Conservation (phyloP, 2,888 invertebrate genomes). For the Athetis lepigone region DNA sequence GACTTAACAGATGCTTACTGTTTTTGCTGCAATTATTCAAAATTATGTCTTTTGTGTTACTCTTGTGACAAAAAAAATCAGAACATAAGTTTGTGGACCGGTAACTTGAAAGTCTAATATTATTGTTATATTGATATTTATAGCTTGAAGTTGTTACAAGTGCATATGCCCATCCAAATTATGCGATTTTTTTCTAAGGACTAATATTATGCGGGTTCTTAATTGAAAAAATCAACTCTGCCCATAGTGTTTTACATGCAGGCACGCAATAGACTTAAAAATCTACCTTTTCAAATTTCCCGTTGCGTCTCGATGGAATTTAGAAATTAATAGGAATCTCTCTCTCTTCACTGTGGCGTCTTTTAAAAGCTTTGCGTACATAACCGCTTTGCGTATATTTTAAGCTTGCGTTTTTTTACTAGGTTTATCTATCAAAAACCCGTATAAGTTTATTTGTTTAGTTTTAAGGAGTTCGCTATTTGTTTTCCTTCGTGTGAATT, state of each 20-base stretch:
- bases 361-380: neutral
- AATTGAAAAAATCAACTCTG: neutral
- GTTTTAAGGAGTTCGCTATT: too few relatives aligned
- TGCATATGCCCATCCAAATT: constrained; percentile 15
- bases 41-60: too few relatives aligned
- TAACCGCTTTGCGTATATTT: constrained; percentile 1
- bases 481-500: too few relatives aligned
- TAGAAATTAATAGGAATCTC: neutral
- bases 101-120: constrained; percentile 3
- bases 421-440: too few relatives aligned
- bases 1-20: too few relatives aligned
- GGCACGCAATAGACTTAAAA: neutral
- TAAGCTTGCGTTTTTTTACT: neutral
- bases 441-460: too few relatives aligned
- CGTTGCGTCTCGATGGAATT: neutral
- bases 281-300: neutral
- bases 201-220: constrained; percentile 21
- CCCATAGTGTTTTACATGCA: neutral
- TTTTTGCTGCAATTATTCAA: too few relatives aligned
- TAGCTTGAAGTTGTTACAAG: neutral
- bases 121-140: neutral
- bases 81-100: too few relatives aligned
- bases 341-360: neutral
- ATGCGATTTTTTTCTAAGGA: constrained; percentile 26
- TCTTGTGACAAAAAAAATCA: too few relatives aligned